Evolutionary conservation across 1,140 invertebrate species (phyloP).

Genomic region (Platyura marginata): DNA sequence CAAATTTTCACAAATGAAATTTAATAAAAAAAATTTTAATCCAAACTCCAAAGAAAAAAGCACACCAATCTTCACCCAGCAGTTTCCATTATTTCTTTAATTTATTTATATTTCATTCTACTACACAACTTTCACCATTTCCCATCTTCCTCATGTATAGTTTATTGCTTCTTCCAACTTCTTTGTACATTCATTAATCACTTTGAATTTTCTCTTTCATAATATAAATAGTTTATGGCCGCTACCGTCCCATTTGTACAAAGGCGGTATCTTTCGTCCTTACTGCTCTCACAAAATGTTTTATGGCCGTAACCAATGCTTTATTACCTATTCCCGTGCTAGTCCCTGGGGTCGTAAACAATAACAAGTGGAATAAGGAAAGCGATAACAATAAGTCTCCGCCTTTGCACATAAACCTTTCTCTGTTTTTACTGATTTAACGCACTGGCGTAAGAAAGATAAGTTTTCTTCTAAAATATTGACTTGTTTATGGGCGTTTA

Average conservation of each 20-base stretch:
- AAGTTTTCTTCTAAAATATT: neutral
- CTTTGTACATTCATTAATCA: slow-evolving; percentile 2
- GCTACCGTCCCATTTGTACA: slow-evolving; percentile 4
- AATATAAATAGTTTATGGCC: slow-evolving; percentile 2
- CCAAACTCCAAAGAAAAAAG: neutral
- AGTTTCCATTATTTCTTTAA: neutral
- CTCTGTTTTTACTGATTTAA: slow-evolving; percentile 1
- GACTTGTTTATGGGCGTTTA: slow-evolving; percentile 23
- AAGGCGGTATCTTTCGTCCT: slow-evolving; percentile 1
- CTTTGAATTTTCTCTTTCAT: neutral
- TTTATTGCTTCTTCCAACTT: neutral
- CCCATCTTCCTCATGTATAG: neutral
- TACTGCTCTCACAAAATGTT: slow-evolving; percentile 14
- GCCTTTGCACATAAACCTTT: slow-evolving; percentile 3
- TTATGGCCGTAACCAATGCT: slow-evolving; percentile 22
- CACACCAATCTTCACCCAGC: neutral
- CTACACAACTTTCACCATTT: neutral
- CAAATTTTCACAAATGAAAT: neutral
- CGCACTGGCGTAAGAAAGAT: slow-evolving; percentile 2
- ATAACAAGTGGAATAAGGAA: slow-evolving; percentile 2
- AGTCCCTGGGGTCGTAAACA: neutral
- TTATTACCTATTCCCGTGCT: slow-evolving; percentile 14
- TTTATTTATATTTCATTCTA: neutral
- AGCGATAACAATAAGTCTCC: slow-evolving; percentile 5
- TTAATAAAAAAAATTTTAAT: neutral